phyloP scores from a whole-genome alignment of 1,140 invertebrate genomes.

The Rhopalosiphum maidis region DNA sequence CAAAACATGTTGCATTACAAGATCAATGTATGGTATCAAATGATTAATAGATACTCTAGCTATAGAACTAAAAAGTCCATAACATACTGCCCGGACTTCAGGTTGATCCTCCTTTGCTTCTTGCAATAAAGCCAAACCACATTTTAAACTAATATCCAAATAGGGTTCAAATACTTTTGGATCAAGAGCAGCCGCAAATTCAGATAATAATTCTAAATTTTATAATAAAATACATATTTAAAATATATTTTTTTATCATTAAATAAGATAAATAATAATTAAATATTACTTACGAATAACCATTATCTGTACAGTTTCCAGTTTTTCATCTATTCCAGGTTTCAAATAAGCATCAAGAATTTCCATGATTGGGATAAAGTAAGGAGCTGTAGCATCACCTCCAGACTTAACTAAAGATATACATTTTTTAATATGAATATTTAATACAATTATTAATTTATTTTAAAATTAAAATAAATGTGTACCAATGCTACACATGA shows the following conservation, averaged over 20 bases:
- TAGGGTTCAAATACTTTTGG: constrained; percentile 49
- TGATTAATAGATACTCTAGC: constrained; percentile 49
- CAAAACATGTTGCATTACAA: constrained; percentile 40
- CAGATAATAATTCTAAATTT: constrained; percentile 47
- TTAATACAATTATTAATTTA: neutral
- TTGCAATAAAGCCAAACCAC: constrained; percentile 40
- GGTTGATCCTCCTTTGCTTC: constrained; percentile 50
- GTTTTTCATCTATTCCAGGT: constrained; percentile 35
- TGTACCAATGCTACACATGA: constrained; percentile 55
- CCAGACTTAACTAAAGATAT: constrained; percentile 38
- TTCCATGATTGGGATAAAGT: constrained; percentile 44
- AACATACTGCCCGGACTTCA: constrained; percentile 40
- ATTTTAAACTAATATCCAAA: constrained; percentile 51
- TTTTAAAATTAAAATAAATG: neutral
- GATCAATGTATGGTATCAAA: constrained; percentile 26
- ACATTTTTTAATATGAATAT: neutral
- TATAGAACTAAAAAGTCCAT: constrained; percentile 44
- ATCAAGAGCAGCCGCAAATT: constrained; percentile 52
- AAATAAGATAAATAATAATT: neutral
- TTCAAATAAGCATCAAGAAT: constrained; percentile 41
- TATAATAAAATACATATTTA: neutral
- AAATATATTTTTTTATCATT: neutral
- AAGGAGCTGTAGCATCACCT: constrained; percentile 33
- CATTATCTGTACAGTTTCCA: constrained; percentile 41
- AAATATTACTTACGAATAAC: constrained; percentile 29